Evolutionary conservation across 2,888 invertebrate species (phyloP), one percentile per base, ranked within the genome.

Genomic region (Nebria salina): DNA sequence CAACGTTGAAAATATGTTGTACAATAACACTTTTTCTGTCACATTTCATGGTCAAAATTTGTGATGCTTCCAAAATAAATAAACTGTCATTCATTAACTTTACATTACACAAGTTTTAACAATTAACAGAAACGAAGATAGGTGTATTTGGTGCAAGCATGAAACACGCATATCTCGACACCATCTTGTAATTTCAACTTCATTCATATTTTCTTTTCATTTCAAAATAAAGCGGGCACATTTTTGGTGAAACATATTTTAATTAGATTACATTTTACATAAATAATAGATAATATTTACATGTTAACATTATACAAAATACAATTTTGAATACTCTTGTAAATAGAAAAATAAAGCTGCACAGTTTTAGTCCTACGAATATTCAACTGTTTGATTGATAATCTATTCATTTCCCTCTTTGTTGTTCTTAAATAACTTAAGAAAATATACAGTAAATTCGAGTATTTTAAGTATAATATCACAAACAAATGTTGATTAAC

Each of bases 181-280:
- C 80, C 80, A 80, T 80, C 75, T 80, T 80, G 80, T 80, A 74
- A 54, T 54, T 68, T 75, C 65, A 80, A 80, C 80, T 80, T 80
- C 80, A 80, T 73, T 75, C 74, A 75, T 80, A 75, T 80, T 80
- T 78, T 78, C 68, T 75, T 80, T 75, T 68, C 4, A 41, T 72
- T 80, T 80, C 66, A 75, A 80, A 80, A 42, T 41, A 74, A 11
- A 41, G 80, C 80, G 80, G 75, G 80, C 34, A 42, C 65, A 26
- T 68, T 70, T 72, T 72, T 41, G 42, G 13, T 43, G 74, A 72
- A 41, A 74, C 42, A 78, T 42, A 74, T 41, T 66, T 70, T 74
- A 66, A 74, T 74, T 74, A 42, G 72, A 74, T 65, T 74, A 65
- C 42, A 74, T 66, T 65, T 26, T 78, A 78, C 78, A 78, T 78